Conservation (phyloP, 2,113 vertebrate species). For the Stictonetta naevosa region DNA sequence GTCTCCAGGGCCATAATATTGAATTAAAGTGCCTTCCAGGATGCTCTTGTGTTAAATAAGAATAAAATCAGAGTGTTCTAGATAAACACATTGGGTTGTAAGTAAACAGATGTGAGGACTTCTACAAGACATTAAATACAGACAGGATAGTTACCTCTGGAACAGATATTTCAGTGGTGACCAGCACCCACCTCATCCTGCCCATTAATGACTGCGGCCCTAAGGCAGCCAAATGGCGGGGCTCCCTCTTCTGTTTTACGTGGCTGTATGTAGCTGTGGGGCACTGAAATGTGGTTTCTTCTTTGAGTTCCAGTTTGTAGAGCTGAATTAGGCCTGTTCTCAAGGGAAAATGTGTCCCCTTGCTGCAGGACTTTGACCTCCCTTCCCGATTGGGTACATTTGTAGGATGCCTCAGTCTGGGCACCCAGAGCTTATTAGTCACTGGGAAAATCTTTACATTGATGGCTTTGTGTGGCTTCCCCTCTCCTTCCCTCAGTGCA, state of each 20-base stretch:
- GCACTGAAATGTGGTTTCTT: background rate
- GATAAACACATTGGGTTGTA: background rate
- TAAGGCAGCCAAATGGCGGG: background rate
- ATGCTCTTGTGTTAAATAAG: background rate
- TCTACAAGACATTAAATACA: background rate
- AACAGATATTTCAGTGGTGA: background rate
- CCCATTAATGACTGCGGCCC: background rate
- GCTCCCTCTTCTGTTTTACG: background rate
- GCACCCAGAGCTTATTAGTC: background rate
- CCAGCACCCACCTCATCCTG: background rate
- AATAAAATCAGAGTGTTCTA: background rate
- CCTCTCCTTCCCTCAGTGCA: background rate
- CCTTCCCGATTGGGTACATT: background rate
- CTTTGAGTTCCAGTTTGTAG: background rate
- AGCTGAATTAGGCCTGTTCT: background rate
- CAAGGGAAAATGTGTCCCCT: background rate
- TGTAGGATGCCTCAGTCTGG: background rate
- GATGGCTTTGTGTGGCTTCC: background rate
- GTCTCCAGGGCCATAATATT: background rate
- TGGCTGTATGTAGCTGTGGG: background rate
- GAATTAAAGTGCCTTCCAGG: background rate
- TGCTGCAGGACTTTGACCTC: background rate
- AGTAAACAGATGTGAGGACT: background rate
- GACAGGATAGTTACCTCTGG: background rate
- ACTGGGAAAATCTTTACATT: background rate